Base-by-base conservation (phyloP, 2,797 vertebrate species). In the Tiaroga cobitis region DNA sequence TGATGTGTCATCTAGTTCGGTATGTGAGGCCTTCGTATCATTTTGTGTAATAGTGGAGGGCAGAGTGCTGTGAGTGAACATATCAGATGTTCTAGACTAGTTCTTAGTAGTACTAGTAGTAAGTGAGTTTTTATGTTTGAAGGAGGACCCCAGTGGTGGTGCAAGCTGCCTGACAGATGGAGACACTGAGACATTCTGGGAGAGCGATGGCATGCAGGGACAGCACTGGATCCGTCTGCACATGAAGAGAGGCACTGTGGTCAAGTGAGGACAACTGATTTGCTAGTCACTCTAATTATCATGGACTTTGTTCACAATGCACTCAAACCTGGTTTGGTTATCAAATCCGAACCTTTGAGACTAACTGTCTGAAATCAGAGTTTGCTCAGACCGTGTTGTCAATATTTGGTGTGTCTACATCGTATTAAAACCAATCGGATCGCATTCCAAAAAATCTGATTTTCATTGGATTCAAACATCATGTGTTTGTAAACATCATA, bases 201-300 rank as follows among this genome's bases (percentile, higher is more conserved):
- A 99, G 92, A 99, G 98, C 1, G 97, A 99, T 5, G 97, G 98
- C 39, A 97, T 97, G 92, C 97, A 98, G 92, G 97, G 97, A 84
- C 97, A 99, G 89, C 98, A 99, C 93, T 99, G 98, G 98, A 97
- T 99, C 90, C 97, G 97, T 49, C 96, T 99, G 89, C 97, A 97
- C 85, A 99, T 99, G 98, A 99, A 97, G 95, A 97, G 97, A 92
- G 97, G 97, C 91, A 98, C 97, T 8, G 96, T 99, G 80, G 96
- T 99, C 91, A 99, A 98, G 98, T 99, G 94, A 95, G 96, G 46
- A 24, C 72, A 13, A 8, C 41, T 81, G 1, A 11, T 73, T 13
- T 81, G 18, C 61, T 61, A 34, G 8, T 16, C 15, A 61, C 41
- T 59, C 8, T 54, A 68, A 39, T 56, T 56, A 34, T 46, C 29